Conservation (phyloP, 1,140 invertebrate genomes). For the Plodia interpunctella region DNA sequence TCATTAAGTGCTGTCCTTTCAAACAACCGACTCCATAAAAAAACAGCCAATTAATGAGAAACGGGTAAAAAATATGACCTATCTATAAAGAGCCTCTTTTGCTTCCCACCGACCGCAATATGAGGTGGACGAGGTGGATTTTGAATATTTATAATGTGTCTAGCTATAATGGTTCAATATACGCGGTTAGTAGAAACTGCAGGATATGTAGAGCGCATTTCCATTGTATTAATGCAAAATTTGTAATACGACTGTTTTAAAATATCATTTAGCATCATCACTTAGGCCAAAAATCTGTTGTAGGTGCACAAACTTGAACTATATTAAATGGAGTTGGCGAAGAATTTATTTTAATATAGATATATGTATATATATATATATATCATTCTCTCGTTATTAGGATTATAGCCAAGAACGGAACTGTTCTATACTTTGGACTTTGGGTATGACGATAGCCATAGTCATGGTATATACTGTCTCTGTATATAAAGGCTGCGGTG, state of each 20-base stretch:
- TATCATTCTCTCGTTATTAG: too few species aligned
- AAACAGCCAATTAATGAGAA: background rate
- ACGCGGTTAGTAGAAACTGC: constrained; percentile 1
- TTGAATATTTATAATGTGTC: background rate
- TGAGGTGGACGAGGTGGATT: background rate
- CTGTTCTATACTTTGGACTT: too few species aligned
- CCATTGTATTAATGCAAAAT: background rate
- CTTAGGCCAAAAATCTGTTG: too few species aligned
- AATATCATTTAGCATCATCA: background rate
- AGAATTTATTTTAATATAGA: too few species aligned
- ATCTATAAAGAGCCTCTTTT: background rate
- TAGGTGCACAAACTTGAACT: too few species aligned
- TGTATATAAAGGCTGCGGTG: too few species aligned
- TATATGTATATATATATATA: too few species aligned
- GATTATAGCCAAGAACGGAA: too few species aligned
- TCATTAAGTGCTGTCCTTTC: background rate
- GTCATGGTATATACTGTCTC: too few species aligned
- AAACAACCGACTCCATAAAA: constrained; percentile 2
- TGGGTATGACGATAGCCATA: too few species aligned
- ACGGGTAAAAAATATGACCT: background rate
- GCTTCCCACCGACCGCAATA: background rate
- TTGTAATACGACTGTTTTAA: background rate
- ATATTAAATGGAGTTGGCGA: too few species aligned
- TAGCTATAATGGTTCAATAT: background rate
- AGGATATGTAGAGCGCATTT: constrained; percentile 1